These are phyloP conservation scores for Anas bernieri DNA, from an alignment of 2,797 vertebrate genomes.

Conservation along the genomic window DNA sequence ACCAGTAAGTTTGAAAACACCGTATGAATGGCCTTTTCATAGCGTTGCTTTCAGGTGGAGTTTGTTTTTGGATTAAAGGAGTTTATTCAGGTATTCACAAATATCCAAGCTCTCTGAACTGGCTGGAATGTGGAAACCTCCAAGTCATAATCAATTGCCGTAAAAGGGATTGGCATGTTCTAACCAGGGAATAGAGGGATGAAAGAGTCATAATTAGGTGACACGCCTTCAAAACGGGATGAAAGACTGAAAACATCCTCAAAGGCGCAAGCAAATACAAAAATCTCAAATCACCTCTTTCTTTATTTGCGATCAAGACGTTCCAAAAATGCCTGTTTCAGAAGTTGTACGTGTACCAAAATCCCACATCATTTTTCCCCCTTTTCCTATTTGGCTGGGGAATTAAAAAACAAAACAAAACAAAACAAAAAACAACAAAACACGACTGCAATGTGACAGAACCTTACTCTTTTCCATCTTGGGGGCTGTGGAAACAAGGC, in stretches of 20 bases:
- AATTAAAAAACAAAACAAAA: not conserved
- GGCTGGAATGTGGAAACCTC: conserved; percentile 78
- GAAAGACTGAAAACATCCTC: conserved; percentile 75
- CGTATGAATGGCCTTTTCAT: conserved; percentile 80
- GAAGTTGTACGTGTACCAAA: not conserved
- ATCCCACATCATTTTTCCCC: not conserved
- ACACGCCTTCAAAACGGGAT: conserved; percentile 68
- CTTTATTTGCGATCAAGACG: conserved; percentile 35
- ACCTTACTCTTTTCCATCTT: not conserved
- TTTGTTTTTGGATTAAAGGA: conserved; percentile 83
- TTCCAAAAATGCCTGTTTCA: conserved; percentile 31
- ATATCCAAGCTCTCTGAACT: conserved; percentile 76
- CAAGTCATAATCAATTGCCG: conserved; percentile 76
- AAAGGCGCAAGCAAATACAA: conserved; percentile 30
- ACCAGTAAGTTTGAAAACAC: conserved; percentile 71
- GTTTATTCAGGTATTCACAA: conserved; percentile 83
- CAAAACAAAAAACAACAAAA: not conserved
- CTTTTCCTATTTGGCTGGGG: not conserved
- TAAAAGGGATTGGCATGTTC: conserved; percentile 70
- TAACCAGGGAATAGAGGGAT: conserved; percentile 69
- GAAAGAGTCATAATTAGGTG: conserved; percentile 77
- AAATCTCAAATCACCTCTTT: conserved; percentile 66
- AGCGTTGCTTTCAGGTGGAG: conserved; percentile 76
- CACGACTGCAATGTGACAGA: not conserved
- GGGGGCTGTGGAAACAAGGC: not conserved